Conservation (phyloP, 2,797 vertebrate genomes). For the Salarias fasciatus region DNA sequence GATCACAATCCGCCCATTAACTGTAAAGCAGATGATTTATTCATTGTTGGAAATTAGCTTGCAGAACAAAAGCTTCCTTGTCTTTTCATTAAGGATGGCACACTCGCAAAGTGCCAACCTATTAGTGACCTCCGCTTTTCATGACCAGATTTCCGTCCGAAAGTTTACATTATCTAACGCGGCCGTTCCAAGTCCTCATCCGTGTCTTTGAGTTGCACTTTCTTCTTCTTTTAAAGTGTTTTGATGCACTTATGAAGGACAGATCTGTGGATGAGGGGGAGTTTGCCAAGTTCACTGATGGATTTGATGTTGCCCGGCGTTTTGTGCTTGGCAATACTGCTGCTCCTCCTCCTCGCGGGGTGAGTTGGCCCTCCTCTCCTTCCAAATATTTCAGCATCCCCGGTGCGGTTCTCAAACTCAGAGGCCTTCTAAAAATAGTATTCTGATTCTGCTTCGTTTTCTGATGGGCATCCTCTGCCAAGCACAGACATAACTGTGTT, state of each 20-base stretch:
- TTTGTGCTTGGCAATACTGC: conserved; percentile 99
- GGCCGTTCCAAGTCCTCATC: conserved; percentile 99
- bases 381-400: conserved; percentile 99
- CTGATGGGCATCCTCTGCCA: conserved; percentile 96
- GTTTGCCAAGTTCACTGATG: conserved; percentile 99
- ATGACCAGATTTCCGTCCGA: conserved; percentile 99
- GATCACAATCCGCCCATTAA: too few relatives aligned
- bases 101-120: conserved; percentile 99
- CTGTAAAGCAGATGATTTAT: too few relatives aligned
- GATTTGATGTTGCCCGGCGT: conserved; percentile 99
- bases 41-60: too few relatives aligned
- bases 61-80: conserved; percentile 83
- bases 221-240: conserved; percentile 99
- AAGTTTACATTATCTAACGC: conserved; percentile 99
- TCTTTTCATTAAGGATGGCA: conserved; percentile 95
- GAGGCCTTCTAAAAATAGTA: conserved; percentile 98
- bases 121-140: conserved; percentile 99
- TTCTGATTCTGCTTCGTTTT: conserved; percentile 96
- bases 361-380: conserved; percentile 94
- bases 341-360: conserved; percentile 94
- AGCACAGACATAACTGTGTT: conserved; percentile 95
- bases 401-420: conserved; percentile 99
- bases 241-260: conserved; percentile 99
- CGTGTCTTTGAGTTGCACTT: conserved; percentile 98
- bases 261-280: conserved; percentile 99